Conservation (phyloP, 2,113 vertebrate genomes). For the Blennius ocellaris region DNA sequence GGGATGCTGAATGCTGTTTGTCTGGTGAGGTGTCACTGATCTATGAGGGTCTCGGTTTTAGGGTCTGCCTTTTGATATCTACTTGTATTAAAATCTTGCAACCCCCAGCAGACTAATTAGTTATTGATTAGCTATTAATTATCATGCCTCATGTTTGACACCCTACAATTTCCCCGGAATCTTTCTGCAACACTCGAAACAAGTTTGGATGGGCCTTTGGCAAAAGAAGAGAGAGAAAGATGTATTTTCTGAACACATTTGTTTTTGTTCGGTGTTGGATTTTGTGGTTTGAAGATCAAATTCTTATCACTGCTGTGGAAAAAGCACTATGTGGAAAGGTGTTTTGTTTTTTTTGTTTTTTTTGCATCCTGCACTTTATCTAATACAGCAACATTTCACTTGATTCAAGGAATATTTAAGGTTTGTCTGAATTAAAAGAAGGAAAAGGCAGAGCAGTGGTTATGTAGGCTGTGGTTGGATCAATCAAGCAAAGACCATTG, state of each 20-base stretch:
- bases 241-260: not conserved
- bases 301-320: not conserved
- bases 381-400: not conserved
- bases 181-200: not conserved
- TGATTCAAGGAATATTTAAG: conserved; percentile 10
- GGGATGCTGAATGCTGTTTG: no score
- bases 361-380: not conserved
- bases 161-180: not conserved
- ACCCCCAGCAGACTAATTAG: no score
- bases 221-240: not conserved
- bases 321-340: no score
- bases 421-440: conserved; percentile 1
- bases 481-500: conserved; percentile 73
- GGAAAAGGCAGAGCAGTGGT: conserved; percentile 41
- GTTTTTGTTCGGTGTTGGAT: not conserved
- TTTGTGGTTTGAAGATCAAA: conserved; percentile 7
- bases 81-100: no score
- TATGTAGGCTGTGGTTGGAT: conserved; percentile 58
- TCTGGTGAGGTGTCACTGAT: no score
- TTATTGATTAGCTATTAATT: no score
- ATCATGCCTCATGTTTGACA: no score
- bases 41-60: no score
- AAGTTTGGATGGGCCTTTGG: conserved; percentile 35
- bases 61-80: no score
- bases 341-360: no score